Evolutionary conservation across 2,113 vertebrate genomes (phyloP), one percentile per base, ranked within the genome.

Genomic region (Sula dactylatra): DNA sequence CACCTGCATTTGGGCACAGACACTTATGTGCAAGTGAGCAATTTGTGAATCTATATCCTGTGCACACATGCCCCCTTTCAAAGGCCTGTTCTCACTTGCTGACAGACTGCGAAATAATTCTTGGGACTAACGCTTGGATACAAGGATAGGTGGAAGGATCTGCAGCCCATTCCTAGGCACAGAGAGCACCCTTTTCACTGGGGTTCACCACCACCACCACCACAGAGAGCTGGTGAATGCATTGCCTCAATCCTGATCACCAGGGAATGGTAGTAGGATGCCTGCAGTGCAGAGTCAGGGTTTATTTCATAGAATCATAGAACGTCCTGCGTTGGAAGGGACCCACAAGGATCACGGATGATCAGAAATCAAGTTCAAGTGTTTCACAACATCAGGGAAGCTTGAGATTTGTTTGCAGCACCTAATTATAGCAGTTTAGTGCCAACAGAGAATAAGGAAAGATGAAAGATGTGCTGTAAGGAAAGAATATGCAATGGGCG

Each of bases 271-370:
- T 19, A 24, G 26, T 8, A 27, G 36, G 76, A 64, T 95, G 91
- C 94, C 92, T 76, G 59, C 50, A 56, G 87, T 21, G 77, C 54
- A 55, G 7, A 84, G 85, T 65, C 82, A 66, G 77, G 74, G 59
- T 89, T 95, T 98, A 95, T 98, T 97, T 96, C 44, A 17, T 45
- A 45, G 44, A 45, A 45, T 45, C 44, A 45, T 45, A 45, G 16
- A 45, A 45, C 44, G 44, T 45, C 44, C 44, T 18, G 16, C 17
- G 44, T 45, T 16, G 16, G 44, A 45, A 45, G 44, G 44, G 44
- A 45, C 17, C 44, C 44, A 8, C 44, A 45, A 18, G 44, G 17
- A 45, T 45, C 44, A 45, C 18, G 88, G 76, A 73, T 4, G 24
- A 49, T 93, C 92, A 90, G 47, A 66, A 88, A 70, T 66, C 45